Percentiles rank a stretch among this genome's conserved stretches.
Evolutionary conservation across 2,797 vertebrate species (phyloP).

Genomic region (Tinamus major): DNA sequence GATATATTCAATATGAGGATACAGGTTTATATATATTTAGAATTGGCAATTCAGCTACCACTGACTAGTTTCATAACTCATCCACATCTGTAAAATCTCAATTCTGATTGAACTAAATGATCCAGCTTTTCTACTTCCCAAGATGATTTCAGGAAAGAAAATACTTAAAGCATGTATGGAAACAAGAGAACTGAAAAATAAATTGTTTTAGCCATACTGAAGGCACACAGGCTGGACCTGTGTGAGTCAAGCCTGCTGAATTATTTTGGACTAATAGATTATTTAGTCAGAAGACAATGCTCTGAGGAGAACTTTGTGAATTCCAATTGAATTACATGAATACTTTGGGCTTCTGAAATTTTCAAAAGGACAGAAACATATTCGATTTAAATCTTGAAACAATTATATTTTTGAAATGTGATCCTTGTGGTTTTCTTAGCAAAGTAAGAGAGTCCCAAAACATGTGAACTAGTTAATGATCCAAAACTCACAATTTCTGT

Average conservation of each 20-base stretch:
- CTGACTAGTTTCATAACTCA: neutral
- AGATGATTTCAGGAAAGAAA: neutral
- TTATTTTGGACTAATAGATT: neutral
- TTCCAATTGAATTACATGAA: neutral
- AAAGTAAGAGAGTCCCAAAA: neutral
- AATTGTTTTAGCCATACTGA: neutral
- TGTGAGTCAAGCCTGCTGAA: fast-evolving
- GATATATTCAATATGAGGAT: fast-evolving
- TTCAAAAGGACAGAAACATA: neutral
- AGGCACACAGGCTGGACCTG: neutral
- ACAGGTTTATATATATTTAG: neutral
- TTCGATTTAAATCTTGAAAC: neutral
- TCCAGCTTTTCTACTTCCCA: neutral
- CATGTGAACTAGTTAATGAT: neutral
- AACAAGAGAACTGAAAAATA: neutral
- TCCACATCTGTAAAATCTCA: neutral
- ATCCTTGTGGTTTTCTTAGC: neutral
- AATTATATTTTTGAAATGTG: neutral
- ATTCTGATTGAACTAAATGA: neutral
- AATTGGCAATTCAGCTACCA: neutral
- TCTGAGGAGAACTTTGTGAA: neutral
- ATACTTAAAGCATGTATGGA: neutral
- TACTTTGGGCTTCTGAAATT: neutral
- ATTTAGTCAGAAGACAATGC: neutral
- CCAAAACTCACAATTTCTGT: neutral